Percentiles rank a stretch among this genome's conserved stretches.
Evolutionary conservation across 2,888 invertebrate genomes (phyloP).

Genomic region (Drosophila meridionalis): DNA sequence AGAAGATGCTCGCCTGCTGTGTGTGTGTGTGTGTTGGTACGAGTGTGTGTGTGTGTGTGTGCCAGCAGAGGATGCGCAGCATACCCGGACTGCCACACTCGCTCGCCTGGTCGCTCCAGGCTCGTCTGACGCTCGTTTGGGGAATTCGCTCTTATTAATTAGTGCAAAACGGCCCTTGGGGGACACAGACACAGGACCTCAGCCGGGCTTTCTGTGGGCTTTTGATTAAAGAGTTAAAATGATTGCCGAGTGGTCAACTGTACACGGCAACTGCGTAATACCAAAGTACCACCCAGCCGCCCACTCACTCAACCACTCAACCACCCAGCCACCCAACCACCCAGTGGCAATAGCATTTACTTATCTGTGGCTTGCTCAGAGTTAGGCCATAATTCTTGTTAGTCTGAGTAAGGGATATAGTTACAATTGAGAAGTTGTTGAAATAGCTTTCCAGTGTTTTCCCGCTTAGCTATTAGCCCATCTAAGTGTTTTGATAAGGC

Average conservation of each 20-base stretch:
- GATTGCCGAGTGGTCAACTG: constrained; percentile 65
- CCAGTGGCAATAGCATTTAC: constrained; percentile 2
- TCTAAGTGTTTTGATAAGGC: not conserved
- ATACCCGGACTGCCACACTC: constrained; percentile 38
- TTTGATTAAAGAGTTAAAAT: constrained; percentile 72
- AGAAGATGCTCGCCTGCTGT: constrained; percentile 40
- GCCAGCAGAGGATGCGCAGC: constrained; percentile 40
- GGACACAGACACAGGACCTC: constrained; percentile 47
- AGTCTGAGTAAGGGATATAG: not conserved
- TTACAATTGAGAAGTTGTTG: not conserved
- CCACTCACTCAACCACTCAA: not conserved
- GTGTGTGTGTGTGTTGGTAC: not conserved
- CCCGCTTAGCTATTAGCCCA: not conserved
- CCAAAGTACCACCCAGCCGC: constrained; percentile 5
- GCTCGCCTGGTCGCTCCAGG: constrained; percentile 30
- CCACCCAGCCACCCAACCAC: constrained; percentile 1
- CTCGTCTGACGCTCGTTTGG: constrained; percentile 54
- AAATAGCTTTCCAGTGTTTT: not conserved
- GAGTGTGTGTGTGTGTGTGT: constrained; percentile 2
- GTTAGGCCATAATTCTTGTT: constrained; percentile 1
- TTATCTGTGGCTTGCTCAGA: constrained; percentile 2
- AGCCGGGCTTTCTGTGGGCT: constrained; percentile 55
- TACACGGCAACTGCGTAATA: constrained; percentile 36
- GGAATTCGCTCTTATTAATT: constrained; percentile 80
- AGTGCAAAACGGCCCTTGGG: constrained; percentile 81